These are phyloP conservation scores for Drosophila hamatofila DNA, from an alignment of 2,888 invertebrate species.

Conservation along the genomic window DNA sequence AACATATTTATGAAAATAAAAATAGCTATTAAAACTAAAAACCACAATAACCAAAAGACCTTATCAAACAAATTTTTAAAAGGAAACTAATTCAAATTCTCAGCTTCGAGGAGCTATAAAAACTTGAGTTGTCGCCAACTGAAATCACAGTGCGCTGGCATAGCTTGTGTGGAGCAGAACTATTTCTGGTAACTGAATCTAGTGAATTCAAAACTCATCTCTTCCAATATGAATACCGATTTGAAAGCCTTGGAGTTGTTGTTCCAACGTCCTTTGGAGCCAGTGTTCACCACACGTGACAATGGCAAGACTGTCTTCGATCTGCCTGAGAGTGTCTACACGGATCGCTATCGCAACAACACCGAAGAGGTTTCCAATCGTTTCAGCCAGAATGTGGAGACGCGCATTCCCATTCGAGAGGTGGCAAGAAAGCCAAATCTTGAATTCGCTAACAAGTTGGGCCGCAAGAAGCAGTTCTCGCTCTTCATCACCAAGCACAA, in stretches of 20 bases:
- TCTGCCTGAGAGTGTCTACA: constrained; percentile 82
- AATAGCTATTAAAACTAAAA: background rate
- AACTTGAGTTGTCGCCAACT: background rate
- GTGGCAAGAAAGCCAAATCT: constrained; percentile 78
- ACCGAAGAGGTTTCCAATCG: constrained; percentile 79
- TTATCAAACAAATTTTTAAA: background rate
- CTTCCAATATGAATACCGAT: constrained; percentile 66
- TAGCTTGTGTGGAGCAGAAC: constrained; percentile 28
- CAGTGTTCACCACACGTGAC: constrained; percentile 82
- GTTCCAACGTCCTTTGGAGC: constrained; percentile 84
- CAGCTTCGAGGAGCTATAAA: constrained; percentile 38
- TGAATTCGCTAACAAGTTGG: constrained; percentile 73
- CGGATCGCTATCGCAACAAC: constrained; percentile 76
- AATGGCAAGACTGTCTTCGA: constrained; percentile 82
- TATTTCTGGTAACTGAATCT: background rate
- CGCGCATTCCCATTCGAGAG: constrained; percentile 81
- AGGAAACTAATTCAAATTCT: constrained; percentile 3
- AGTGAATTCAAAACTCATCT: background rate
- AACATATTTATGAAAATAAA: background rate
- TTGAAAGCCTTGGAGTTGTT: constrained; percentile 79
- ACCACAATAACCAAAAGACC: constrained; percentile 17
- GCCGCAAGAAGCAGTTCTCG: constrained; percentile 87
- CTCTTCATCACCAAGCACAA: constrained; percentile 91
- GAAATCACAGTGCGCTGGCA: constrained; percentile 34
- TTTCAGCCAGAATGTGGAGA: constrained; percentile 80